Conservation (phyloP, 2,113 vertebrate genomes). For the Heterochromis multidens region DNA sequence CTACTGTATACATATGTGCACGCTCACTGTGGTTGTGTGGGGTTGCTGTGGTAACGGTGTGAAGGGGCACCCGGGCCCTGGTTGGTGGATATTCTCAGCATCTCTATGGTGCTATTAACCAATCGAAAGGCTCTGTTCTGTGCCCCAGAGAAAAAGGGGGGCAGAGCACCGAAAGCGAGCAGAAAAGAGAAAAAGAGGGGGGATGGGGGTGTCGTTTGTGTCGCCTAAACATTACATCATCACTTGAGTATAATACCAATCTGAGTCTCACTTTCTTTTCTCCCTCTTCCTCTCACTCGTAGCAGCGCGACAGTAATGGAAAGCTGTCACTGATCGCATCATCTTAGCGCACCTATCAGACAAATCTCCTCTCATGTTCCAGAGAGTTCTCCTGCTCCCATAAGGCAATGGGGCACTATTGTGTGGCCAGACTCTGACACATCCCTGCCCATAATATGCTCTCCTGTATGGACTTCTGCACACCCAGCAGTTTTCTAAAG, state of each 20-base stretch:
- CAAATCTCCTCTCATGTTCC: conserved; percentile 31
- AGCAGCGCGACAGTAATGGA: conserved; percentile 5
- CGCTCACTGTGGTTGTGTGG: conserved; percentile 60
- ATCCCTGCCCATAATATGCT: conserved; percentile 42
- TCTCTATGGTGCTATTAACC: conserved; percentile 68
- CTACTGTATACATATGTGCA: conserved; percentile 17
- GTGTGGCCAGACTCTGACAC: conserved; percentile 32
- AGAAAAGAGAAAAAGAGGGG: conserved; percentile 17
- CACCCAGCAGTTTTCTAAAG: conserved; percentile 57
- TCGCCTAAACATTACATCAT: conserved; percentile 63
- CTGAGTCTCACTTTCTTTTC: background rate
- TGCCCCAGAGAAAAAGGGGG: conserved; percentile 60
- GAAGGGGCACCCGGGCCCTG: conserved; percentile 68
- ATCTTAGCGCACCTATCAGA: conserved; percentile 18
- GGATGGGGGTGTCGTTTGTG: conserved; percentile 50
- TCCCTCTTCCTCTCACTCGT: background rate
- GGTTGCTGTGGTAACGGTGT: conserved; percentile 77
- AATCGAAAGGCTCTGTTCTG: conserved; percentile 52
- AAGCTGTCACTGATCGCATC: conserved; percentile 17
- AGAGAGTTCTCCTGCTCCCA: conserved; percentile 51
- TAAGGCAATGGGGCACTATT: conserved; percentile 50
- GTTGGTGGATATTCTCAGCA: conserved; percentile 80
- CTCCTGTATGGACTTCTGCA: conserved; percentile 49
- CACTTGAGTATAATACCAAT: conserved; percentile 24
- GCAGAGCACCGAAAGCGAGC: conserved; percentile 38